Conservation (phyloP, 2,888 invertebrate genomes). For the Chromoteleia sp. region DNA sequence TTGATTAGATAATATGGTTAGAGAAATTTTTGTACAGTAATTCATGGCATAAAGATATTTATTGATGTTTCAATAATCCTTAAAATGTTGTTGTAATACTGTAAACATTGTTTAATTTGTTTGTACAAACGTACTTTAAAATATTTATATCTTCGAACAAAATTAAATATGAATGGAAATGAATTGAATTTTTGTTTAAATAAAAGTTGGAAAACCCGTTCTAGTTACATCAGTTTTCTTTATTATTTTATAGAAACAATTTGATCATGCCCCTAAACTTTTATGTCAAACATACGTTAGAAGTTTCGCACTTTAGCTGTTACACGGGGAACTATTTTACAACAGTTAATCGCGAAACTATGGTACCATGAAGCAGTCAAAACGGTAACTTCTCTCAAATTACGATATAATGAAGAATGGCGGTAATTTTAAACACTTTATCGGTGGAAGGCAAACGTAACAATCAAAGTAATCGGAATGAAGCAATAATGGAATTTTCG, state of each 20-base stretch:
- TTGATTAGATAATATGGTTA: too few relatives aligned
- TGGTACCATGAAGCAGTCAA: slow-evolving; percentile 32
- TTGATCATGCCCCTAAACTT: slow-evolving; percentile 29
- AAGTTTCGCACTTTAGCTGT: slow-evolving; percentile 32
- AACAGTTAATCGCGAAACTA: slow-evolving; percentile 49
- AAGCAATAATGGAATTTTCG: slow-evolving; percentile 13
- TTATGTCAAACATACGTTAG: slow-evolving; percentile 38
- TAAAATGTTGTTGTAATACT: too few relatives aligned
- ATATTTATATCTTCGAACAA: too few relatives aligned
- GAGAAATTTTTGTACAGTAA: too few relatives aligned
- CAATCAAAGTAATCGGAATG: slow-evolving; percentile 28
- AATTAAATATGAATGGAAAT: too few relatives aligned
- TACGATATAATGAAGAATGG: slow-evolving; percentile 42
- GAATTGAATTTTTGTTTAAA: too few relatives aligned
- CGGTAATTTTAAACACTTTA: slow-evolving; percentile 45
- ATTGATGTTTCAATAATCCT: too few relatives aligned
- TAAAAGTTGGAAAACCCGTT: too few relatives aligned
- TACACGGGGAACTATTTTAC: slow-evolving; percentile 37
- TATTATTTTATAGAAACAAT: slow-evolving; percentile 1
- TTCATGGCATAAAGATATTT: too few relatives aligned
- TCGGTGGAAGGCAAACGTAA: slow-evolving; percentile 18
- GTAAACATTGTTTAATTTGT: too few relatives aligned
- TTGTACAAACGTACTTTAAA: too few relatives aligned
- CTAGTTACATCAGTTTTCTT: not conserved
- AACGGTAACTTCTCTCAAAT: slow-evolving; percentile 40